Evolutionary conservation across 2,888 invertebrate species (phyloP).

Genomic region (Eristalinus sepulchralis): DNA sequence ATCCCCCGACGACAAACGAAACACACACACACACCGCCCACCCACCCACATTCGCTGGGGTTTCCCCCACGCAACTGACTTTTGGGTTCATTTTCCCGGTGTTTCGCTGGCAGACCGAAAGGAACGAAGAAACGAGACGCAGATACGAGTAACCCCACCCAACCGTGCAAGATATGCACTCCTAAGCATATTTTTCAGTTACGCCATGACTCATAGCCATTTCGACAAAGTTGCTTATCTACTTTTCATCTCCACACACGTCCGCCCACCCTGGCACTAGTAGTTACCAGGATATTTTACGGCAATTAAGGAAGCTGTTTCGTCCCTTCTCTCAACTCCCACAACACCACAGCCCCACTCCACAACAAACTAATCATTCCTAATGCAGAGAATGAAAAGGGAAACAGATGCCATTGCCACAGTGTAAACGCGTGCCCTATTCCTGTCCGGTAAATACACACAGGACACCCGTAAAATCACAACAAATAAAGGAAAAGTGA

Average conservation of each 20-base stretch:
- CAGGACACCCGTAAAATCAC: slow-evolving; percentile 52
- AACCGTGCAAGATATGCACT: slow-evolving; percentile 37
- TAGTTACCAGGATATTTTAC: slow-evolving; percentile 17
- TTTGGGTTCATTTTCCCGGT: background rate
- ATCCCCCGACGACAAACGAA: background rate
- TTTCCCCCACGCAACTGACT: background rate
- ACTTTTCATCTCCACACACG: background rate
- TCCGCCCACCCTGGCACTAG: background rate
- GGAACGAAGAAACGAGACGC: slow-evolving; percentile 13
- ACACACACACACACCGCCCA: background rate
- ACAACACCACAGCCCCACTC: slow-evolving; percentile 15
- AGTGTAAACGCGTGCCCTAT: background rate
- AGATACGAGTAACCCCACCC: slow-evolving; percentile 53
- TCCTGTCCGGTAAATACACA: slow-evolving; percentile 10
- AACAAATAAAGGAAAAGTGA: slow-evolving; percentile 36
- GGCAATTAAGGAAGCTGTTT: slow-evolving; percentile 35
- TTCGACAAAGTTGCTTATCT: slow-evolving; percentile 16
- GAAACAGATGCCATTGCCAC: slow-evolving; percentile 47
- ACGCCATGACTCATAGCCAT: slow-evolving; percentile 51
- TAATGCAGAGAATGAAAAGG: slow-evolving; percentile 29
- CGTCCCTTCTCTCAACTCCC: slow-evolving; percentile 5
- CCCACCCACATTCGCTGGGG: background rate
- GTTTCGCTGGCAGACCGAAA: slow-evolving; percentile 3
- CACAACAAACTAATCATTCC: slow-evolving; percentile 43
- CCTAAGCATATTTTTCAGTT: slow-evolving; percentile 37